Evolutionary conservation across 1,140 invertebrate species (phyloP), one percentile per base, ranked within the genome.

Genomic region (Conopomorpha cramerella): DNA sequence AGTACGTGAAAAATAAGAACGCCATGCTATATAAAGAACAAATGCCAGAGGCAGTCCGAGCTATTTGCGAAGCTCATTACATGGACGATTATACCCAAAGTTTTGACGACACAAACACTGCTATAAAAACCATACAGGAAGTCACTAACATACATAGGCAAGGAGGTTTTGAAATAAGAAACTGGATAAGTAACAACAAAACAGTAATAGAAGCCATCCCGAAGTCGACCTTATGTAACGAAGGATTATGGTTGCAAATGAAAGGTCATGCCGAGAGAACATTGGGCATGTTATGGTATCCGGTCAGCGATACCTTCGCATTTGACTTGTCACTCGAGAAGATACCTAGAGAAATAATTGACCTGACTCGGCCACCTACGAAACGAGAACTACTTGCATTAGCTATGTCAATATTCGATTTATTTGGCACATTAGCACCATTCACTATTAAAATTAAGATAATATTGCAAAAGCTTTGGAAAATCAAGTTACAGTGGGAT

Each of bases 51-150:
- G 50, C 57, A 2, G 45, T 36, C 1, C 29, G 36, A 0, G 45
- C 48, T 1, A 45, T 64, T 1, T 8, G 36, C 2, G 4, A 46
- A 3, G 36, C 49, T 16, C 54, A 51, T 30, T 66, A 61, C 34
- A 56, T 61, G 40, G 59, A 63, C 26, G 55, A 66, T 32, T 63
- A 48, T 27, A 36, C 59, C 0, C 49, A 52, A 25, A 49, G 51
- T 17, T 32, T 45, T 0, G 38, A 51, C n/a, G 45, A 36, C 0
- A 32, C 19, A 3, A 30, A 36, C 2, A 47, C 51, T 12, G 55
- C 55, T 0, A 41, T 26, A 2, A 12, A 34, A 14, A 4, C 49
- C 10, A 38, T 48, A 3, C 16, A 32, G 2, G 30, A 53, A 23
- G 43, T 53, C 4, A 31, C 32, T 1, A 25, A 29, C 16, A 46